Evolutionary conservation across 2,888 invertebrate genomes (phyloP).

Genomic region (Nebria brevicollis): DNA sequence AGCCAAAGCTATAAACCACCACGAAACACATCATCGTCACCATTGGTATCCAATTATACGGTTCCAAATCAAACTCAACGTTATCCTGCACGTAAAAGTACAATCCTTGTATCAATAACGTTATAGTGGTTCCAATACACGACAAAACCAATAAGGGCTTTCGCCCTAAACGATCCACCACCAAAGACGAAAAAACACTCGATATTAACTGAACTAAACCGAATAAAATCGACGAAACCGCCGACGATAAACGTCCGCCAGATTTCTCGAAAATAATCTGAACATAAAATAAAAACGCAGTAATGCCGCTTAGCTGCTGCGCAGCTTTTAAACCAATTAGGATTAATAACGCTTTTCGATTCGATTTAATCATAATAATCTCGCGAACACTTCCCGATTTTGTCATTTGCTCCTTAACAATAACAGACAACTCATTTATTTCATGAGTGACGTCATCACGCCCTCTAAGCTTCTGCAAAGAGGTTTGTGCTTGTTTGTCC

Average conservation of each 20-base stretch:
- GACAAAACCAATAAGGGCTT: conserved; percentile 66
- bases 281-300: conserved; percentile 71
- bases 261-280: conserved; percentile 64
- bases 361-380: conserved; percentile 66
- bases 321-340: conserved; percentile 68
- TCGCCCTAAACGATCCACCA: conserved; percentile 69
- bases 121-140: conserved; percentile 61
- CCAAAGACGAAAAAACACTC: conserved; percentile 67
- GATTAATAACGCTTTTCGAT: conserved; percentile 72
- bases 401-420: conserved; percentile 62
- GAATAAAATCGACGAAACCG: conserved; percentile 57
- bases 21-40: conserved; percentile 64
- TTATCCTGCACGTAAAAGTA: conserved; percentile 63
- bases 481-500: conserved; percentile 63
- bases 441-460: conserved; percentile 64
- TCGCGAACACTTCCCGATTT: conserved; percentile 68
- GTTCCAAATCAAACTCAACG: conserved; percentile 56
- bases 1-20: conserved; percentile 65
- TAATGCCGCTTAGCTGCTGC: conserved; percentile 70
- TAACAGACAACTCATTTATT: conserved; percentile 55
- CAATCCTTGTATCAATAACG: conserved; percentile 60
- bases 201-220: conserved; percentile 68
- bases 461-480: conserved; percentile 65
- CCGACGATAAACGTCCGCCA: conserved; percentile 61
- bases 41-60: conserved; percentile 62